Conservation (phyloP, 2,797 vertebrate genomes). For the Hyperoplus lanceolatus region DNA sequence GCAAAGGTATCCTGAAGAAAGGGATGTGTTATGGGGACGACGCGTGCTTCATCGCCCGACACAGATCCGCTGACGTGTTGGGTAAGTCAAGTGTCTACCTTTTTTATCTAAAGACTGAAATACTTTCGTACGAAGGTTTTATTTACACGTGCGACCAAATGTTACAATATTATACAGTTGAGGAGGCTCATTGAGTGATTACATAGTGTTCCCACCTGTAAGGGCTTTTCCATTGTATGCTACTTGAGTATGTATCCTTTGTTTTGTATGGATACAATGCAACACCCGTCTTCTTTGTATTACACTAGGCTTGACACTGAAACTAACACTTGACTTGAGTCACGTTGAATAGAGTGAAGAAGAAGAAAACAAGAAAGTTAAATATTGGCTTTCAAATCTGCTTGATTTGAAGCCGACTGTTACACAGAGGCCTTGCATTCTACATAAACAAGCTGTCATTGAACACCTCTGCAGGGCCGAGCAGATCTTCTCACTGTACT, state of each 20-base stretch:
- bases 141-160: not conserved
- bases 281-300: not conserved
- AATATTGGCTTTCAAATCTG: not conserved
- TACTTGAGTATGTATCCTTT: not conserved
- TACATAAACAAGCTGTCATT: not conserved
- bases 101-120: no score
- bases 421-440: not conserved
- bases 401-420: not conserved
- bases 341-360: not conserved
- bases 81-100: slow-evolving; percentile 82
- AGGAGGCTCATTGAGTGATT: not conserved
- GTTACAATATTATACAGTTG: no score
- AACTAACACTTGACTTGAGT: not conserved
- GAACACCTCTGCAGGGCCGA: not conserved
- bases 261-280: not conserved
- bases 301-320: not conserved
- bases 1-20: slow-evolving; percentile 97
- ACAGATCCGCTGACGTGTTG: slow-evolving; percentile 93
- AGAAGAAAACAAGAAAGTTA: not conserved
- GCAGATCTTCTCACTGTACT: not conserved
- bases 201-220: not conserved
- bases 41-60: slow-evolving; percentile 95
- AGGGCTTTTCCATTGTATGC: not conserved
- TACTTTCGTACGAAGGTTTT: no score
- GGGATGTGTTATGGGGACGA: slow-evolving; percentile 98